Evolutionary conservation across 2,113 vertebrate species (phyloP).

Genomic region (Toxostoma redivivum): DNA sequence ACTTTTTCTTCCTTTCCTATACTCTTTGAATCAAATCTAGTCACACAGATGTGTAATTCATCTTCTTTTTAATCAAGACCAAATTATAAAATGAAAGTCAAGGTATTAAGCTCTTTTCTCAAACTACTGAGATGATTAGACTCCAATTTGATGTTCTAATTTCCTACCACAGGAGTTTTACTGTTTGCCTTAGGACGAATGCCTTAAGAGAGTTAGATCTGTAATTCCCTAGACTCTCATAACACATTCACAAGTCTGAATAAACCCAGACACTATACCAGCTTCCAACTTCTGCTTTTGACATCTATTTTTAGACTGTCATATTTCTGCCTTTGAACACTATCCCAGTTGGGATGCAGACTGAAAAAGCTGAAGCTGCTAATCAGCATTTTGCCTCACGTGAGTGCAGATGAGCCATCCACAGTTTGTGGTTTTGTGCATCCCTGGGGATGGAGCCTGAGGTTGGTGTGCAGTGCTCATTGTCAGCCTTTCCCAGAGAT

Average conservation of each 20-base stretch:
- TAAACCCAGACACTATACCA: background rate
- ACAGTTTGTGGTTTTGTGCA: background rate
- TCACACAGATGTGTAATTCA: conserved; percentile 16
- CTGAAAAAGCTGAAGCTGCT: background rate
- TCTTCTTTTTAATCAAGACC: conserved; percentile 52
- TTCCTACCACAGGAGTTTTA: background rate
- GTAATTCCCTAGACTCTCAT: background rate
- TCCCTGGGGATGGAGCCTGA: background rate
- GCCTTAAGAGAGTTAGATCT: background rate
- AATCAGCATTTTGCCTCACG: background rate
- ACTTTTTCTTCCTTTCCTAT: background rate
- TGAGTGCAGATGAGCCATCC: background rate
- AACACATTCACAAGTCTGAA: background rate
- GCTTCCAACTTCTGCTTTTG: background rate
- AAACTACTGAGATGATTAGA: background rate
- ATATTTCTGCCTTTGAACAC: background rate
- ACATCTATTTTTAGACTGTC: background rate
- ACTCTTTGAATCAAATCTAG: conserved; percentile 3
- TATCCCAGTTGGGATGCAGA: background rate
- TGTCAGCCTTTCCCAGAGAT: background rate
- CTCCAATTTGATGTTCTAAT: background rate
- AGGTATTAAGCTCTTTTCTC: background rate
- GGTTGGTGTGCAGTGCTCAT: accelerated
- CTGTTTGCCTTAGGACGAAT: background rate
- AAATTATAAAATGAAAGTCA: conserved; percentile 24